A percentile compares a stretch with the other conserved stretches of the same genome.
Conservation (phyloP, 2,113 vertebrate genomes). For the Theropithecus gelada region DNA sequence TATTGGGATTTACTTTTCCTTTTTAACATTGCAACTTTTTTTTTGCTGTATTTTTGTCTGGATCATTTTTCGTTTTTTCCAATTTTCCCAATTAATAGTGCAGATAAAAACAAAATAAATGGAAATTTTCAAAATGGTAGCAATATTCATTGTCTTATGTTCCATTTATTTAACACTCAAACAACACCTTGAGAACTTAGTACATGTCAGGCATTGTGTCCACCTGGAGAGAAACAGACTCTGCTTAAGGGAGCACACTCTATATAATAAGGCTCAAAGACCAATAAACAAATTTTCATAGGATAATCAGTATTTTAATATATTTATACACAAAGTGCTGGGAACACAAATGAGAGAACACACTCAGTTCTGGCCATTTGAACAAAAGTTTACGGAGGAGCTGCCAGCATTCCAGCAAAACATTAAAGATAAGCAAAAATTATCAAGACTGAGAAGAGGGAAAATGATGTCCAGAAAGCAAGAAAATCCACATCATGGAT, state of each 20-base stretch:
- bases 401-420: not conserved
- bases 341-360: not conserved
- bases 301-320: not conserved
- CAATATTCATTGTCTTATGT: not conserved
- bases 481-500: not conserved
- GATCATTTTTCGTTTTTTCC: not conserved
- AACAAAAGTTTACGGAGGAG: not conserved
- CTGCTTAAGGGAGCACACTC: not conserved
- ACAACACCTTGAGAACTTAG: not conserved
- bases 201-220: not conserved
- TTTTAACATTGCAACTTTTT: not conserved
- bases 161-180: not conserved
- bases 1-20: not conserved
- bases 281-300: conserved; percentile 18
- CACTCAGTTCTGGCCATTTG: not conserved
- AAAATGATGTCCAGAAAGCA: not conserved
- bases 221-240: not conserved
- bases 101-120: not conserved
- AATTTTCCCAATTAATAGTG: not conserved
- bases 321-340: not conserved
- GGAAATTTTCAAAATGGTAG: not conserved
- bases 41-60: not conserved
- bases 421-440: not conserved
- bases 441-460: not conserved
- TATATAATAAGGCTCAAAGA: not conserved